Conservation (phyloP, 2,888 invertebrate species). For the Morpho deidamia region DNA sequence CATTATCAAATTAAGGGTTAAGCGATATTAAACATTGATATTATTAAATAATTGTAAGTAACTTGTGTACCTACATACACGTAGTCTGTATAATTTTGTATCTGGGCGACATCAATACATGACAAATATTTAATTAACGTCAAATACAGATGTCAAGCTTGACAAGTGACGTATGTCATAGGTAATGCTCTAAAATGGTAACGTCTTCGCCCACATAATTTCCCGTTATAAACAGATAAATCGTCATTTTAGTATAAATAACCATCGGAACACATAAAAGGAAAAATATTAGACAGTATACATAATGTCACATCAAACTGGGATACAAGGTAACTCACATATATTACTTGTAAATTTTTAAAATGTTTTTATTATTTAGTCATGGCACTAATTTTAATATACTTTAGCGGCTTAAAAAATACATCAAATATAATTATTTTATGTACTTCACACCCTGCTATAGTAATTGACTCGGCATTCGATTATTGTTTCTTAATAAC, state of each 20-base stretch:
- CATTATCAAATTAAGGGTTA: conserved; percentile 3
- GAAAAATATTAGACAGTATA: background rate
- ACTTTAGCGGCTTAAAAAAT: too few relatives aligned
- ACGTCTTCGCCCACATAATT: conserved; percentile 17
- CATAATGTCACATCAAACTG: conserved; percentile 93
- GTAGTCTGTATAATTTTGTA: too few relatives aligned
- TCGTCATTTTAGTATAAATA: conserved; percentile 5
- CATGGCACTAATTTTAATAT: too few relatives aligned
- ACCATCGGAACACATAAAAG: background rate
- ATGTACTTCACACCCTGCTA: too few relatives aligned
- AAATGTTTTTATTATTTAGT: background rate
- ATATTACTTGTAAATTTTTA: background rate
- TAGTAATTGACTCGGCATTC: background rate
- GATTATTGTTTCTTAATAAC: conserved; percentile 6
- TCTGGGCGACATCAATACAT: too few relatives aligned
- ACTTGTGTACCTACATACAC: too few relatives aligned
- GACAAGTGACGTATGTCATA: conserved; percentile 1
- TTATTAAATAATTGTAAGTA: too few relatives aligned
- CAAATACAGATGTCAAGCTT: background rate
- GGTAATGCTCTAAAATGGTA: background rate
- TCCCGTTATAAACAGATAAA: conserved; percentile 18
- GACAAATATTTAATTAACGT: too few relatives aligned
- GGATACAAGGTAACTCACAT: conserved; percentile 86
- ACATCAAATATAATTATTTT: too few relatives aligned
- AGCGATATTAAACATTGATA: too few relatives aligned